A percentile compares a stretch with the other conserved stretches of the same genome.
Evolutionary conservation across 2,888 invertebrate genomes (phyloP).

Genomic region (Globia sparganii): DNA sequence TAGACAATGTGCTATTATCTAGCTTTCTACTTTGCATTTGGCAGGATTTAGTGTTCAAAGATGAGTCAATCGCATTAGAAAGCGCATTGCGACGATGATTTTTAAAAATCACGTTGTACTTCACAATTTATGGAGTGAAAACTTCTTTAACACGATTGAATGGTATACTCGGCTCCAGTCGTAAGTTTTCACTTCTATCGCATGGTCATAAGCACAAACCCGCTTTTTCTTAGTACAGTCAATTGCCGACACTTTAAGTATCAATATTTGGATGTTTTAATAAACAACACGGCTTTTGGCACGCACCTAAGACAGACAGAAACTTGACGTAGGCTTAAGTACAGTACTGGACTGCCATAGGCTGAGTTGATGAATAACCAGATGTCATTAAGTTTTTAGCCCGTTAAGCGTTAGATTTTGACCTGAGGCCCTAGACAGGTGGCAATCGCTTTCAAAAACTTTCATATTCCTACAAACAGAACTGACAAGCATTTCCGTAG

Average conservation of each 20-base stretch:
- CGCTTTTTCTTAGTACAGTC: not conserved
- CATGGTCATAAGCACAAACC: not conserved
- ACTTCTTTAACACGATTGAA: not conserved
- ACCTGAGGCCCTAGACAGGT: not conserved
- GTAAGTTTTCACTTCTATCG: not conserved
- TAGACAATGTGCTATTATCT: constrained; percentile 2
- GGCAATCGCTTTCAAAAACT: not conserved
- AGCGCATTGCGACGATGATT: not conserved
- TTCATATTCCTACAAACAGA: not conserved
- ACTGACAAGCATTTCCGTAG: too few relatives aligned
- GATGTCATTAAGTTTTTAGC: too few relatives aligned
- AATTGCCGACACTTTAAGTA: not conserved
- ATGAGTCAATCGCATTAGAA: constrained; percentile 40
- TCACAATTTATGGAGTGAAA: not conserved
- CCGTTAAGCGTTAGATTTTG: not conserved
- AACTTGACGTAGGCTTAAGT: not conserved
- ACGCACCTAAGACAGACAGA: too few relatives aligned
- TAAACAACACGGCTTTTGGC: too few relatives aligned
- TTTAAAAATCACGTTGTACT: constrained; percentile 11
- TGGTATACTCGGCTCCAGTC: not conserved
- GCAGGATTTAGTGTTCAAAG: constrained; percentile 8
- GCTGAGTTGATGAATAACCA: not conserved
- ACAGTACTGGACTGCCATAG: not conserved
- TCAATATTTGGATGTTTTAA: not conserved
- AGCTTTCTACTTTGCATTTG: constrained; percentile 14